phyloP scores from a whole-genome alignment of 2,113 vertebrate species.

The Pseudorectes ferrugineus region DNA sequence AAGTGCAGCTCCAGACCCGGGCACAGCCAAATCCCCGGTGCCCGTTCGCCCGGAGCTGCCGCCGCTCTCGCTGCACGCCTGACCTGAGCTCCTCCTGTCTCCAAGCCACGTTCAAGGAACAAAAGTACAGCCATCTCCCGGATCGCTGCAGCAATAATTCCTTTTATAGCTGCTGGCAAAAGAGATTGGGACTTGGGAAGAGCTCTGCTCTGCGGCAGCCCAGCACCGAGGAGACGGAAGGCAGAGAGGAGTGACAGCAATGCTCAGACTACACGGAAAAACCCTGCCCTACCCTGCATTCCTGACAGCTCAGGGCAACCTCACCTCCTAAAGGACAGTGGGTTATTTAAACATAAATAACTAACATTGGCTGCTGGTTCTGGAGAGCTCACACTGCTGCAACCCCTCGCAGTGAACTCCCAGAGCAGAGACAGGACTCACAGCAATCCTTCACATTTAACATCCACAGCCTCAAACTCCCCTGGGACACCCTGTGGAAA shows the following conservation, averaged over 20 bases:
- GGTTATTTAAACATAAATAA: background rate
- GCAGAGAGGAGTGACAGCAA: background rate
- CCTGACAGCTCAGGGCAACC: background rate
- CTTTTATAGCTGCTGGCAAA: background rate
- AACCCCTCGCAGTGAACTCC: accelerated
- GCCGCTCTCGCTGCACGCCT: accelerated
- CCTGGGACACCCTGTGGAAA: background rate
- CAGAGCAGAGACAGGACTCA: background rate
- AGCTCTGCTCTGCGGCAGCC: background rate
- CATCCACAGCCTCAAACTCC: background rate
- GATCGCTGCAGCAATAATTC: background rate
- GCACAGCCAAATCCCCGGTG: background rate
- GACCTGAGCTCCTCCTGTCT: background rate
- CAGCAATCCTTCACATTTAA: background rate
- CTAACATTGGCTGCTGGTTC: background rate
- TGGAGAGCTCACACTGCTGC: background rate
- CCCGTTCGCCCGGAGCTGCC: accelerated
- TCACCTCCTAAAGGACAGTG: background rate
- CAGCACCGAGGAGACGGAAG: background rate
- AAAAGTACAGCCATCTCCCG: background rate
- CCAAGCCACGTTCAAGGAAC: background rate
- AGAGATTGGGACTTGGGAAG: background rate
- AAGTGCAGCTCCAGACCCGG: background rate
- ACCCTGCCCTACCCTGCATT: background rate
- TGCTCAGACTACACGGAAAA: accelerated